Base-by-base conservation (phyloP, 2,113 vertebrate genomes). In the Poecile atricapillus region DNA sequence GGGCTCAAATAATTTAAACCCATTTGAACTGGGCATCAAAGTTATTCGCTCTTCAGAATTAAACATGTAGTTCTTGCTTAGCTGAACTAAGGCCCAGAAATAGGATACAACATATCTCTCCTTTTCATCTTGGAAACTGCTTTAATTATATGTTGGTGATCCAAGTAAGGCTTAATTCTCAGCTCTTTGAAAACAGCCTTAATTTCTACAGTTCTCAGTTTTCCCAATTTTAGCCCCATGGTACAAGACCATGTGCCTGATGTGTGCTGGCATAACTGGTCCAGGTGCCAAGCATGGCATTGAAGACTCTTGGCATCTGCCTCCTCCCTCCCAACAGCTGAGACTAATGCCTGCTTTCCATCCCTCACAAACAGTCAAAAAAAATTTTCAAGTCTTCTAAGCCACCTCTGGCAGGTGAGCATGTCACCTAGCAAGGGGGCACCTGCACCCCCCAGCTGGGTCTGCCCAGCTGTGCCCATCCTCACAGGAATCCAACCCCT, bases 11-110 rank as follows among this genome's bases (percentile, higher is more conserved):
- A 89, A 64, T 52, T 93, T 68, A 64, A 89, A 83, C 35, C 65
- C 43, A 8, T 79, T 75, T 75, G 88, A 94, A 81, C 65, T 30
- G 58, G 71, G 55, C 50, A 73, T 91, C 87, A 87, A 90, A 95
- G 82, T 83, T 88, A 74, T 20, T 83, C 7, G 0, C n/a, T 89
- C 31, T 78, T 93, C 65, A 77, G 46, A 87, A 91, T 85, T 79
- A 90, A 94, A 63, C 30, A 64, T 20, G 10, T 55, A 49, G 43
- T 68, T 87, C 70, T 76, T 88, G 52, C 83, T 44, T 85, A 44
- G 79, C 63, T 95, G 85, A 84, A 88, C 68, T 56, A 70, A 23
- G 24, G 78, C 55, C 69, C 39, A 85, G 87, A 87, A 93, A 84
- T 11, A 49, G 19, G 27, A 86, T 79, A 80, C 22, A 69, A 82